Evolutionary conservation across 1,140 invertebrate species (phyloP).

Genomic region (Lerema accius): DNA sequence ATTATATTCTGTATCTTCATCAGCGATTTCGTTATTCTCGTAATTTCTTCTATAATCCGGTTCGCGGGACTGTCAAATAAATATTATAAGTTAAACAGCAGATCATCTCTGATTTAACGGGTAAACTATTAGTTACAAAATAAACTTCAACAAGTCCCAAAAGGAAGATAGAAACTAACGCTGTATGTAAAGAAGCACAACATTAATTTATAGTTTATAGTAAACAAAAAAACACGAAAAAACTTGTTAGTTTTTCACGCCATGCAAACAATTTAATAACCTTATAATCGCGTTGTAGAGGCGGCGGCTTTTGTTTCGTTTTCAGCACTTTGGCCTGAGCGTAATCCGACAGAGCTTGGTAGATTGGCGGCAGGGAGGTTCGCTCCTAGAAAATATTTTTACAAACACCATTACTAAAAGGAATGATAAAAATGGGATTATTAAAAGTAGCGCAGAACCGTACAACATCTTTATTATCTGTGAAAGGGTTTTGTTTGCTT

Average conservation of each 20-base stretch:
- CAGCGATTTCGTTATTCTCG: constrained; percentile 38
- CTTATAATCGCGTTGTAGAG: constrained; percentile 37
- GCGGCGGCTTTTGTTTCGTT: constrained; percentile 27
- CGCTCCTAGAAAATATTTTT: constrained; percentile 49
- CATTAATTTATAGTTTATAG: too few relatives aligned
- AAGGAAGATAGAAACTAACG: too few relatives aligned
- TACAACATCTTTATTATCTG: too few relatives aligned
- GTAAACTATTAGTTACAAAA: too few relatives aligned
- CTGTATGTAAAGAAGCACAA: too few relatives aligned
- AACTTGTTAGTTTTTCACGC: too few relatives aligned
- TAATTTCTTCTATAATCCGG: constrained; percentile 39
- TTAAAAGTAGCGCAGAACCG: too few relatives aligned
- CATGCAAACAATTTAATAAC: constrained; percentile 28
- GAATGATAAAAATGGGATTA: background rate
- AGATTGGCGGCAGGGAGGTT: constrained; percentile 59
- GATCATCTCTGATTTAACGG: too few relatives aligned
- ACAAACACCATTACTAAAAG: background rate
- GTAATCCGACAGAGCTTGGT: constrained; percentile 60
- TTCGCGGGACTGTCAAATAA: constrained; percentile 43
- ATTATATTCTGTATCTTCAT: constrained; percentile 41
- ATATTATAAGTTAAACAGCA: constrained; percentile 27
- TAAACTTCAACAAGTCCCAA: too few relatives aligned
- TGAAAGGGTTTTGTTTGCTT: too few relatives aligned
- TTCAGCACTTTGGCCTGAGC: constrained; percentile 55
- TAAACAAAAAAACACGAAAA: too few relatives aligned